phyloP scores from a whole-genome alignment of 2,888 invertebrate genomes.

The Lepidocyrtinus sp. region DNA sequence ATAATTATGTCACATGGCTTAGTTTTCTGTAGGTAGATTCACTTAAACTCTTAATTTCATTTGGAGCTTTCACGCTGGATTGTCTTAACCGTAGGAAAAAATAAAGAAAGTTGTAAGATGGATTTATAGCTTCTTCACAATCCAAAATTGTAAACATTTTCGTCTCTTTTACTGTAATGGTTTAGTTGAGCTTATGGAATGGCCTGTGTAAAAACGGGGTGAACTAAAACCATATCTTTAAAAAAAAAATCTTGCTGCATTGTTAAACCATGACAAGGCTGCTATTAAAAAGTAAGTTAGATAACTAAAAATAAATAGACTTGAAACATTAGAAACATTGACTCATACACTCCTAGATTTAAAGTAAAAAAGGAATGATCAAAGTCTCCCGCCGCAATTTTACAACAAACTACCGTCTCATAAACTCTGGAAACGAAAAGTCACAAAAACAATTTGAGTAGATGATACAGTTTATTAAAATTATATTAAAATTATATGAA shows the following conservation, averaged over 20 bases:
- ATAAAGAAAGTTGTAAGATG: too few relatives aligned
- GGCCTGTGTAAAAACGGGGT: too few relatives aligned
- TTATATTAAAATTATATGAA: background rate
- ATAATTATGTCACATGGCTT: constrained; percentile 30
- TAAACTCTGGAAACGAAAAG: constrained; percentile 59
- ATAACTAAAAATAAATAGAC: constrained; percentile 51
- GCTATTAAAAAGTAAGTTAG: constrained; percentile 34
- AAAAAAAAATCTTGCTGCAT: background rate
- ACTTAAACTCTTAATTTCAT: too few relatives aligned
- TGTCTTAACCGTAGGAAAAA: too few relatives aligned
- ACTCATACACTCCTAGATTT: constrained; percentile 33
- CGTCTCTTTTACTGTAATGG: too few relatives aligned
- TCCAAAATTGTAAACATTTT: too few relatives aligned
- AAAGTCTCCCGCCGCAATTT: background rate
- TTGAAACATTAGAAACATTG: constrained; percentile 39
- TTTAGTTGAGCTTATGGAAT: too few relatives aligned
- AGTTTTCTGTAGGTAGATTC: too few relatives aligned
- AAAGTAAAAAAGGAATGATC: constrained; percentile 26
- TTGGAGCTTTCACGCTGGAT: too few relatives aligned
- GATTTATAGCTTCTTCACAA: too few relatives aligned
- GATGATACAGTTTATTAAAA: too few relatives aligned
- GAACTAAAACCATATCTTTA: too few relatives aligned
- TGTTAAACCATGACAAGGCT: background rate
- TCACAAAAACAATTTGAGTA: background rate
- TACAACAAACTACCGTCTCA: constrained; percentile 54